Conservation (phyloP, 2,888 invertebrate species). For the Bombyx huttoni region DNA sequence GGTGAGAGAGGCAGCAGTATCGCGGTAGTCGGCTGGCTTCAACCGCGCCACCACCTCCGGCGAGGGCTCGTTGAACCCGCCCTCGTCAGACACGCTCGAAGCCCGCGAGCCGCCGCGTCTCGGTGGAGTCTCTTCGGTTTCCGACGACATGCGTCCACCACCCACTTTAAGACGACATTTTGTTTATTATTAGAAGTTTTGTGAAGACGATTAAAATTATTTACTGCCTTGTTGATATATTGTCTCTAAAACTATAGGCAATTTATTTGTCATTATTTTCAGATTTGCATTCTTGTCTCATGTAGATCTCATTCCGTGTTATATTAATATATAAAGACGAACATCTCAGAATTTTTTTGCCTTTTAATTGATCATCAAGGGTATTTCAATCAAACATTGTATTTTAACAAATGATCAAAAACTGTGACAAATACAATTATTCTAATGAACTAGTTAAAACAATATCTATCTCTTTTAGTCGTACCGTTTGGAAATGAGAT, state of each 20-base stretch:
- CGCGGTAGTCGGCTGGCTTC: constrained; percentile 57
- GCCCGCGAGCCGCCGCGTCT: constrained; percentile 77
- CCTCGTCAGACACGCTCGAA: constrained; percentile 77
- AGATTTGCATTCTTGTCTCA: no score
- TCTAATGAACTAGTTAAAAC: not conserved
- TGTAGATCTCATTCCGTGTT: no score
- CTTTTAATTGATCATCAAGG: not conserved
- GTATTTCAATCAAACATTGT: not conserved
- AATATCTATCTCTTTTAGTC: not conserved
- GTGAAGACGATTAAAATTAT: no score
- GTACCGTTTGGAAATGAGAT: constrained; percentile 4
- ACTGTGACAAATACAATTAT: not conserved
- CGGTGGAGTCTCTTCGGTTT: constrained; percentile 71
- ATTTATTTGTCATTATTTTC: no score
- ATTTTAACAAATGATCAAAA: not conserved
- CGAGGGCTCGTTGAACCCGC: constrained; percentile 80
- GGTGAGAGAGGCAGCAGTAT: constrained; percentile 41
- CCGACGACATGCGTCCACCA: constrained; percentile 61
- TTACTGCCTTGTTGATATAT: no score
- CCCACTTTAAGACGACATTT: constrained; percentile 35
- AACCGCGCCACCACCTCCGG: constrained; percentile 78
- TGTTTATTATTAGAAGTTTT: not conserved
- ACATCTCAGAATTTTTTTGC: not conserved
- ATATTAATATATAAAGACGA: not conserved
- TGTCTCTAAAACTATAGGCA: no score